phyloP scores from a whole-genome alignment of 2,113 vertebrate genomes.

The Panurus biarmicus region DNA sequence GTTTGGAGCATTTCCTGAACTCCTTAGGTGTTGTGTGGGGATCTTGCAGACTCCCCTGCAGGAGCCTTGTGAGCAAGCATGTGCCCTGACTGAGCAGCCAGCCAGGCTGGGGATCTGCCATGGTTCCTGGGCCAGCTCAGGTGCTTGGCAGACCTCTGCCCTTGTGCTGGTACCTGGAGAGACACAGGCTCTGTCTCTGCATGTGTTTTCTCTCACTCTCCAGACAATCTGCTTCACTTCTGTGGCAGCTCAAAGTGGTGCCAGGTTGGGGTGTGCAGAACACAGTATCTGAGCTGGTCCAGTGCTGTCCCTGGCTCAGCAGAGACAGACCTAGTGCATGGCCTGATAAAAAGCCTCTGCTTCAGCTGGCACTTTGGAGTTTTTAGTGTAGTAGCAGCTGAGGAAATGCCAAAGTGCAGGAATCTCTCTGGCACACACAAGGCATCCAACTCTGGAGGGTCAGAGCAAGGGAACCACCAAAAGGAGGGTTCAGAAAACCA shows the following conservation, averaged over 20 bases:
- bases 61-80: not conserved
- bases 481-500: not conserved
- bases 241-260: not conserved
- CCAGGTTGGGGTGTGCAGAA: not conserved
- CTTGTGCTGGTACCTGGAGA: not conserved
- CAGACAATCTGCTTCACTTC: not conserved
- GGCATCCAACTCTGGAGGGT: not conserved
- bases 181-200: not conserved
- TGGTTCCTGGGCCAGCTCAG: accelerated
- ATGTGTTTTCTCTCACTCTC: not conserved
- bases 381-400: not conserved
- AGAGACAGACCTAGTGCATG: not conserved
- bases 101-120: not conserved
- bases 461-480: not conserved
- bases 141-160: not conserved
- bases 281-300: not conserved
- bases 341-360: not conserved
- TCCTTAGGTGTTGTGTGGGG: not conserved
- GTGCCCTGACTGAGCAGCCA: not conserved
- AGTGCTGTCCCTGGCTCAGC: not conserved
- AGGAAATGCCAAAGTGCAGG: not conserved
- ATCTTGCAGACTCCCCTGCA: not conserved
- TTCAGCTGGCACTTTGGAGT: not conserved
- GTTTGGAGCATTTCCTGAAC: not conserved
- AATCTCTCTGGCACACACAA: not conserved